Percentiles rank a stretch among this genome's conserved stretches.
Conservation (phyloP, 2,113 vertebrate species). For the Amblyornis subalaris region DNA sequence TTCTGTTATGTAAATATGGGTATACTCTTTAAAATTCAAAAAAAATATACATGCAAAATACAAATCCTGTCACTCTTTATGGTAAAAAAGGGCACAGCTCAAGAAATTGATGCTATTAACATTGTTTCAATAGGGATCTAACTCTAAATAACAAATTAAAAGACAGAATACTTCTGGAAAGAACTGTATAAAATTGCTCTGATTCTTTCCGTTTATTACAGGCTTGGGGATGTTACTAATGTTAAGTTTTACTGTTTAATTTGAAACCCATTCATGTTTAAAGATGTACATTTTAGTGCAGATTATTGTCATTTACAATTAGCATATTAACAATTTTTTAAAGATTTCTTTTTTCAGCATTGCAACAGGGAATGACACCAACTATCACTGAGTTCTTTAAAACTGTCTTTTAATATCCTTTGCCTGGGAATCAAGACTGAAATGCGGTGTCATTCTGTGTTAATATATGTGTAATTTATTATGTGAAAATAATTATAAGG, state of each 20-base stretch:
- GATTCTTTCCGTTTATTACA: background rate
- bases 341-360: background rate
- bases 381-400: background rate
- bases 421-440: background rate
- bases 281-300: background rate
- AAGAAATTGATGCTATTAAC: background rate
- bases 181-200: background rate
- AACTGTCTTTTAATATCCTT: background rate
- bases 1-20: background rate
- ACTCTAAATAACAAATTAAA: background rate
- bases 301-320: background rate
- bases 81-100: background rate
- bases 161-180: background rate
- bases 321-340: background rate
- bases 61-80: background rate
- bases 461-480: background rate
- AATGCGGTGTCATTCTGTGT: background rate
- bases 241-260: background rate
- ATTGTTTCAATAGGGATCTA: background rate
- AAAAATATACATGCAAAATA: background rate
- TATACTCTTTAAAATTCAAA: background rate
- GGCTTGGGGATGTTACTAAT: background rate
- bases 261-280: background rate
- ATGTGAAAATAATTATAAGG: background rate
- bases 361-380: background rate